Evolutionary conservation across 2,888 invertebrate species (phyloP), one percentile per base, ranked within the genome.

Genomic region (Molanna angustata): DNA sequence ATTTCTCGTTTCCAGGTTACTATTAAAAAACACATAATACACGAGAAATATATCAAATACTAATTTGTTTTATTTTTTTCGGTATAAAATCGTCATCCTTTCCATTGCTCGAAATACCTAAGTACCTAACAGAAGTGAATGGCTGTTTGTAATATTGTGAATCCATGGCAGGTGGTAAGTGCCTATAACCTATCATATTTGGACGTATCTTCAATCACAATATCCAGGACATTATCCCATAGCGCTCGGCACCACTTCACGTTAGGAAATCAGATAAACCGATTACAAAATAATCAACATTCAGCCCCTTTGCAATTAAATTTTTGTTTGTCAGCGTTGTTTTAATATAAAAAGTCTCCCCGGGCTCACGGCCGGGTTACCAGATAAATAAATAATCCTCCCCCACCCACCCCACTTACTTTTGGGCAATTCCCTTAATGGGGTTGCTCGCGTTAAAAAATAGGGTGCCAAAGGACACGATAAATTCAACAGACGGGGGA

Each of bases 371-470:
- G 47, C 6, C 40, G 20, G 41, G 37, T 33, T 49, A 37, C n/a
- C 37, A 43, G 43, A 47, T 57, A 57, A 48, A 57, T 57, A 57
- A 57, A 57, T 54, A 57, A 57, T 53, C 53, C 42, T 42, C 49
- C 27, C 53, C 31, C 17, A n/a, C n/a, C n/a, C n/a, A n/a, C n/a
- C 43, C 22, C 49, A 37, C 49, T 42, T 27, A 31, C 32, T 33
- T 13, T 13, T 21, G 39, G 51, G 51, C 55, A 56, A 56, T 52
- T 52, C 51, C 51, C 55, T 39, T 56, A 56, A 56, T 56, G 55
- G 55, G 55, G 55, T 52, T 56, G 52, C 52, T 52, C 13, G 49
- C 52, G 55, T 40, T 56, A 52, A 57, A 56, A 57, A 57, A 54
- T 54, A 42, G 57, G 57, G 57, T 54, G 57, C 54, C 44, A 54